These are phyloP conservation scores for Pelochelys cantorii DNA, from an alignment of 2,797 vertebrate genomes.

Conservation along the genomic window DNA sequence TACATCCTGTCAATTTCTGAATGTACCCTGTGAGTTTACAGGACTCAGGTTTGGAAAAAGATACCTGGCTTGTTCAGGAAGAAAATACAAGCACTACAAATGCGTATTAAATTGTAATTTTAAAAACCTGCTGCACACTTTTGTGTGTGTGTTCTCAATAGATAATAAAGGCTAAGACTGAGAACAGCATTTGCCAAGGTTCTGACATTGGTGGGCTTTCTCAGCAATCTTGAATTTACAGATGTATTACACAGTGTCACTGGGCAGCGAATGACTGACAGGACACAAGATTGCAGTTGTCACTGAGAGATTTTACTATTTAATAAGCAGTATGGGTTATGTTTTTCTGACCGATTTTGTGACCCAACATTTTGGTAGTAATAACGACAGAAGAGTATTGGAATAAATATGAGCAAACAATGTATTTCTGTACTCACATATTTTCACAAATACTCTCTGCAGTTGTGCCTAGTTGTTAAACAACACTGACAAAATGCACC, in stretches of 20 bases:
- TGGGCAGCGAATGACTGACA: accelerated
- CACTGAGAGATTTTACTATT: not conserved
- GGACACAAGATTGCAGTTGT: accelerated
- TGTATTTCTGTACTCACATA: not conserved
- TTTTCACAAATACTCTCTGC: not conserved
- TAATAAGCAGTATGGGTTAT: not conserved
- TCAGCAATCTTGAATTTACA: not conserved
- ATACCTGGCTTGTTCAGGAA: not conserved
- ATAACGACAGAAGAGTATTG: not conserved
- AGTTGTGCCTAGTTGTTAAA: not conserved
- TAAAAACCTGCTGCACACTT: not conserved
- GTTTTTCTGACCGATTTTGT: not conserved
- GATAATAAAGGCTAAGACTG: not conserved
- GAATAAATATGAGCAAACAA: not conserved
- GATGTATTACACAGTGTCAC: not conserved
- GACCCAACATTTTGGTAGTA: not conserved
- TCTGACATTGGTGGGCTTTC: not conserved
- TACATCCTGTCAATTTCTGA: too few species aligned
- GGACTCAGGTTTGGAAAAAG: not conserved
- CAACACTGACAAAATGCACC: not conserved
- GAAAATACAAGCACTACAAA: not conserved
- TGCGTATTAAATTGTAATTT: not conserved
- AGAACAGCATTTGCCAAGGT: not conserved
- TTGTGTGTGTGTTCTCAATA: not conserved
- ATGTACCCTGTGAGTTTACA: too few species aligned